phyloP scores from a whole-genome alignment of 2,113 vertebrate genomes.

The Turdus rufiventris region DNA sequence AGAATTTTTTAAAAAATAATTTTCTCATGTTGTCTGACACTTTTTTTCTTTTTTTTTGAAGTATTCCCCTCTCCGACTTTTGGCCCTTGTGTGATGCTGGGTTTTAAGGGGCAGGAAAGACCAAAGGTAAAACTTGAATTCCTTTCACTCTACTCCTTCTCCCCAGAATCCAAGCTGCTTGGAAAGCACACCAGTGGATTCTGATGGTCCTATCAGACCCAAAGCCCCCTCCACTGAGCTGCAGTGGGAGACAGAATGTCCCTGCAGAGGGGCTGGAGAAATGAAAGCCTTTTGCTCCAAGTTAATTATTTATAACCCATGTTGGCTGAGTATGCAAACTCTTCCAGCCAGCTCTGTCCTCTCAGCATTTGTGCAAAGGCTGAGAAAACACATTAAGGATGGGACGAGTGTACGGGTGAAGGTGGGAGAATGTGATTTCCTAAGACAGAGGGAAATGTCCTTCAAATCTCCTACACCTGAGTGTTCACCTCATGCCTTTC shows the following conservation, averaged over 20 bases:
- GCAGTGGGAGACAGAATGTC: neutral
- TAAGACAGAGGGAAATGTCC: neutral
- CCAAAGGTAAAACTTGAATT: neutral
- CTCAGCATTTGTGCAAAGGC: constrained; percentile 14
- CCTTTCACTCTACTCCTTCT: neutral
- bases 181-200: neutral
- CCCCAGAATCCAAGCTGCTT: neutral
- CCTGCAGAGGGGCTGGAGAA: neutral
- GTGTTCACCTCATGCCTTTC: neutral
- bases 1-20: accelerated
- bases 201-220: neutral
- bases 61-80: neutral
- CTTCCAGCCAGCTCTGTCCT: neutral
- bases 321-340: neutral
- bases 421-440: accelerated
- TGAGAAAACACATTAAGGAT: constrained; percentile 8
- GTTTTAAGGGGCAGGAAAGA: neutral
- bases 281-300: neutral
- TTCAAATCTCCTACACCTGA: neutral
- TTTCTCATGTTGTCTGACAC: neutral
- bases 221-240: neutral
- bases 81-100: neutral
- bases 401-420: neutral
- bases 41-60: neutral
- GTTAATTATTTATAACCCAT: constrained; percentile 26